Evolutionary conservation across 1,140 invertebrate genomes (phyloP), one percentile per base, ranked within the genome.

Genomic region (Gryon sp.): DNA sequence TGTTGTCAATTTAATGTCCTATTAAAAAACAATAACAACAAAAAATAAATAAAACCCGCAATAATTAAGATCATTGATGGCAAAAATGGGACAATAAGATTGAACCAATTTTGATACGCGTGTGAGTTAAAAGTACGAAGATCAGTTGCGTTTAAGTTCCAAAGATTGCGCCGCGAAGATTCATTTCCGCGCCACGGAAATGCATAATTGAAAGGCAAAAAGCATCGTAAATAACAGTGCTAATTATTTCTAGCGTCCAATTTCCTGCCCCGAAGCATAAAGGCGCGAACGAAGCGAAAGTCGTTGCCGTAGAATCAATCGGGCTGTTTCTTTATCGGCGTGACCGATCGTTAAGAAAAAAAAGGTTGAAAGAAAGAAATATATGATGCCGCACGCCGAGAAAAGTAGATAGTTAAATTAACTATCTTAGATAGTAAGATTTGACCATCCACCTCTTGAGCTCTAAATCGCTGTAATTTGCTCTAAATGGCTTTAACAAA

Each of bases 231-330:
- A 84, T 83, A 83, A 82, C 72, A 34, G 69, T 74, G 73, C 76
- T 83, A 84, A 83, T 83, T 84, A 83, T 84, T 84, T 82, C 80
- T 83, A 84, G 81, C 78, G 76, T 80, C 76, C 79, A 83, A 83
- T 83, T 84, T 83, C 81, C 81, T 80, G 81, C 72, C 81, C 26
- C n/a, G 48, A n/a, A 28, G 66, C 52, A 77, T 77, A 77, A 77
- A 77, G 62, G 66, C 75, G 62, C 69, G 69, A 77, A 77, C 72
- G 62, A 62, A 66, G 62, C 69, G 69, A 66, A 73, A 53, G 45
- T 43, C 55, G 68, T 52, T 48, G n/a, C 57, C 41, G 38, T 46
- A 48, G 68, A 69, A 73, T 69, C n/a, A n/a, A n/a, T n/a, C n/a
- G n/a, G n/a, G n/a, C n/a, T n/a, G n/a, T n/a, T n/a, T n/a, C n/a